Evolutionary conservation across 2,113 vertebrate genomes (phyloP), one percentile per base, ranked within the genome.

Genomic region (Smithornis capensis): DNA sequence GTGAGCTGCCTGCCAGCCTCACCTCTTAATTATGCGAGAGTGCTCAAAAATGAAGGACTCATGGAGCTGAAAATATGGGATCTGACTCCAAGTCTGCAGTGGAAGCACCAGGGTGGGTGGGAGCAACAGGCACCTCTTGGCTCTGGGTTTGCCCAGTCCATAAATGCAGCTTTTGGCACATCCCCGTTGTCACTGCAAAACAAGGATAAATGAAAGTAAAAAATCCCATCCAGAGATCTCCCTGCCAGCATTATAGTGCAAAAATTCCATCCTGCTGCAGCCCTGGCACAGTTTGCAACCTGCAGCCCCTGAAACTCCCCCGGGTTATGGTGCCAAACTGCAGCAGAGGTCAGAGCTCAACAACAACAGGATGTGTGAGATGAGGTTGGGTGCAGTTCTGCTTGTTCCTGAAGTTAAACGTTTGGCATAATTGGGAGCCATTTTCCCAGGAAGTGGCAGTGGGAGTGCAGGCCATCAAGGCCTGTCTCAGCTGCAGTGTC

Each of bases 1-100:
- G 93, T 95, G 87, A 95, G 89, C 80, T 93, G 74, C 33, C 74
- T 69, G 81, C 92, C 78, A 92, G 89, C 31, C 70, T 93, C 64
- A 78, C 71, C 77, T 96, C 94, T 90, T 76, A 49, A 77, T 86
- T 93, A 86, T 64, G 50, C 59, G 79, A 24, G 64, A 78, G n/a
- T 21, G 64, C 62, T 76, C 60, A 1, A n/a, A 53, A 68, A 28
- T 53, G 55, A 73, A 27, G 57, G 82, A 62, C 83, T 42, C 0
- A 1, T 8, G 69, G 67, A 89, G 60, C 38, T 73, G 74, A 44
- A 78, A 88, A 87, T 3, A 14, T 88, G 50, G 64, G 59, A 52
- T 35, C 29, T 31, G 45, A 19, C 37, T 73, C 33, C 75, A 27
- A 28, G 22, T 68, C 64, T 40, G 31, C 53, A 22, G 44, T 19